Conservation (phyloP, 1,140 invertebrate genomes). For the Cydia splendana region DNA sequence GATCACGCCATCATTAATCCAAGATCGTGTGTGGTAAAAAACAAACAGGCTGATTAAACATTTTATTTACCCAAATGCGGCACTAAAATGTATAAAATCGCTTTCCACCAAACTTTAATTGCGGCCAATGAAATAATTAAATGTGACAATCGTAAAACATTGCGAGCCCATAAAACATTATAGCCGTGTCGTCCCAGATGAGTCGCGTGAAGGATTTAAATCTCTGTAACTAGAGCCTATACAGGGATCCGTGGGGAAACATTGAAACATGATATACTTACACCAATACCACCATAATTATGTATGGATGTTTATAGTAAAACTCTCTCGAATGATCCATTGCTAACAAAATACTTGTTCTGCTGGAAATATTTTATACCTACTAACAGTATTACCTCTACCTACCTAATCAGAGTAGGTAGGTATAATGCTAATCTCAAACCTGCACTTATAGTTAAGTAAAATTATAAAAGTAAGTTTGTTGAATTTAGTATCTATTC, state of each 20-base stretch:
- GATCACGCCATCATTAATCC: slow-evolving; percentile 57
- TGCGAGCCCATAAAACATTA: slow-evolving; percentile 70
- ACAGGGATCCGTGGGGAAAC: slow-evolving; percentile 37
- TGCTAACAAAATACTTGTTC: neutral
- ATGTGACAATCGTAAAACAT: slow-evolving; percentile 78
- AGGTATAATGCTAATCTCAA: too few species aligned
- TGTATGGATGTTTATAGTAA: neutral
- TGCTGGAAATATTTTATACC: slow-evolving; percentile 6
- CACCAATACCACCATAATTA: neutral
- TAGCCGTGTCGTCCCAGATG: slow-evolving; percentile 49
- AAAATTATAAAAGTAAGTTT: too few species aligned
- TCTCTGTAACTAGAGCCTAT: neutral
- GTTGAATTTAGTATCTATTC: too few species aligned
- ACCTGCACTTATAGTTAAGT: too few species aligned
- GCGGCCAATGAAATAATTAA: slow-evolving; percentile 78
- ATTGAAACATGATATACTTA: slow-evolving; percentile 36
- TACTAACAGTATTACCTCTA: too few species aligned
- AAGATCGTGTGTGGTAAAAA: slow-evolving; percentile 77
- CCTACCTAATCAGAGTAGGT: too few species aligned
- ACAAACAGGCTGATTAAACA: slow-evolving; percentile 62
- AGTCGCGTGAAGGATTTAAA: slow-evolving; percentile 15
- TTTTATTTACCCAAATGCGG: slow-evolving; percentile 77
- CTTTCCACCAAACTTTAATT: slow-evolving; percentile 77
- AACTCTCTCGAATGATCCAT: neutral
- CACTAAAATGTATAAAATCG: slow-evolving; percentile 76